A percentile compares a stretch with the other conserved stretches of the same genome.
These are phyloP conservation scores for Hormiphora californensis DNA, from an alignment of 37 sponge, comb jelly and placozoan genomes.

Conservation along the genomic window DNA sequence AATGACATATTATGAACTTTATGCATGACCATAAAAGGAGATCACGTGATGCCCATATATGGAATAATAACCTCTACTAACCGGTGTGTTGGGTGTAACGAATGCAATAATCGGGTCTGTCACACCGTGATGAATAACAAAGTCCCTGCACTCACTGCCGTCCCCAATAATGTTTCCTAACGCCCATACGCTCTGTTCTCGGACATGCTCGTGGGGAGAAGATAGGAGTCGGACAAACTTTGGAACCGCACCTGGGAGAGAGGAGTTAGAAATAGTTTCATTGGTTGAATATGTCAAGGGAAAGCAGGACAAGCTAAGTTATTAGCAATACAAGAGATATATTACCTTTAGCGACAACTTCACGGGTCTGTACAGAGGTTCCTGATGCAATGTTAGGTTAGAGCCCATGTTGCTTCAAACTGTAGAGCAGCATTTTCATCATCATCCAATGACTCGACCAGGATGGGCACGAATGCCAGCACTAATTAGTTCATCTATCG, in stretches of 20 bases:
- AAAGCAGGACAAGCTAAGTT: too few species aligned
- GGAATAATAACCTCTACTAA: not conserved
- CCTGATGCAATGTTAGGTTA: conserved; percentile 98
- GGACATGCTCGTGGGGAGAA: conserved; percentile 60
- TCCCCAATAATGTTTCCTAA: conserved; percentile 92
- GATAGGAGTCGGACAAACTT: conserved; percentile 76
- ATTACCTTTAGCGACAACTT: conserved; percentile 70
- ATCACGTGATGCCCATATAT: not conserved
- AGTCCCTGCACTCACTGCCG: conserved; percentile 84
- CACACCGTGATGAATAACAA: conserved; percentile 70
- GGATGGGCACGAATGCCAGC: conserved; percentile 60
- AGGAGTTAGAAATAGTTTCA: too few species aligned
- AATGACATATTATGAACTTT: not conserved
- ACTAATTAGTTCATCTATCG: conserved; percentile 56
- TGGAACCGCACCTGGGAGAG: conserved; percentile 73
- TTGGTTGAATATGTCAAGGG: too few species aligned
- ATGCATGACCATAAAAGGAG: not conserved
- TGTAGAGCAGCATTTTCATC: conserved; percentile 68
- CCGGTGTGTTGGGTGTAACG: conserved; percentile 57
- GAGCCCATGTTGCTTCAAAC: conserved; percentile 97
- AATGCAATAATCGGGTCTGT: conserved; percentile 74
- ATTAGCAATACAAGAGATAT: not conserved
- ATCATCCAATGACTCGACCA: conserved; percentile 56
- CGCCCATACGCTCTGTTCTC: conserved; percentile 95
- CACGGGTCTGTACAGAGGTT: conserved; percentile 77